Evolutionary conservation across 2,113 vertebrate genomes (phyloP).

Genomic region (Taxidea taxus): DNA sequence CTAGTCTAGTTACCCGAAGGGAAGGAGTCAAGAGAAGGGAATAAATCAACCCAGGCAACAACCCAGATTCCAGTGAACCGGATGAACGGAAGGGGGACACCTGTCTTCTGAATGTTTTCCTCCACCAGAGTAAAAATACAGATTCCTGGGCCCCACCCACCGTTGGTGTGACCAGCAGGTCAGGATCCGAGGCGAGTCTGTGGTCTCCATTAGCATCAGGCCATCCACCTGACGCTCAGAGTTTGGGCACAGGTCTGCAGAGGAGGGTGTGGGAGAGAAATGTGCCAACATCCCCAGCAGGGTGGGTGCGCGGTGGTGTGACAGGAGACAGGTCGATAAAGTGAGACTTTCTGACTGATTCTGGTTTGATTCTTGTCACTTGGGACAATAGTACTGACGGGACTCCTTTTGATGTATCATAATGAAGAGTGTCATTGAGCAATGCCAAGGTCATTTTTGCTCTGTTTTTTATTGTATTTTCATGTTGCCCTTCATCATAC

Average conservation of each 20-base stretch:
- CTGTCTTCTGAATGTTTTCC: neutral
- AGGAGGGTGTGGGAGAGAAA: neutral
- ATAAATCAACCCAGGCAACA: neutral
- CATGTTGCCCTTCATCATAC: neutral
- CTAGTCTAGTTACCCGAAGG: neutral
- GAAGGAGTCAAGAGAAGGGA: neutral
- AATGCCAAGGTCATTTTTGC: neutral
- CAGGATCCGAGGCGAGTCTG: neutral
- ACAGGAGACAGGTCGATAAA: neutral
- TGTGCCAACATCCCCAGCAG: rapidly evolving
- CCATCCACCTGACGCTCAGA: rapidly evolving
- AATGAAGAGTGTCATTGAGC: neutral
- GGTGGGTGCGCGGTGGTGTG: rapidly evolving
- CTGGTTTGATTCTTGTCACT: neutral
- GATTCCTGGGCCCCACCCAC: neutral
- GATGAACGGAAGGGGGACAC: neutral
- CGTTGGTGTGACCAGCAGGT: neutral
- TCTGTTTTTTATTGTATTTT: neutral
- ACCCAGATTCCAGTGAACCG: neutral
- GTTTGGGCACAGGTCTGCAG: neutral
- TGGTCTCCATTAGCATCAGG: neutral
- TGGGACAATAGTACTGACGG: neutral
- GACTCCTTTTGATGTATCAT: neutral
- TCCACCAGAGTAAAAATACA: neutral
- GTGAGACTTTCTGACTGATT: neutral